A percentile compares a stretch with the other conserved stretches of the same genome.
phyloP scores from a whole-genome alignment of 2,113 vertebrate species.

The Penelope pileata region DNA sequence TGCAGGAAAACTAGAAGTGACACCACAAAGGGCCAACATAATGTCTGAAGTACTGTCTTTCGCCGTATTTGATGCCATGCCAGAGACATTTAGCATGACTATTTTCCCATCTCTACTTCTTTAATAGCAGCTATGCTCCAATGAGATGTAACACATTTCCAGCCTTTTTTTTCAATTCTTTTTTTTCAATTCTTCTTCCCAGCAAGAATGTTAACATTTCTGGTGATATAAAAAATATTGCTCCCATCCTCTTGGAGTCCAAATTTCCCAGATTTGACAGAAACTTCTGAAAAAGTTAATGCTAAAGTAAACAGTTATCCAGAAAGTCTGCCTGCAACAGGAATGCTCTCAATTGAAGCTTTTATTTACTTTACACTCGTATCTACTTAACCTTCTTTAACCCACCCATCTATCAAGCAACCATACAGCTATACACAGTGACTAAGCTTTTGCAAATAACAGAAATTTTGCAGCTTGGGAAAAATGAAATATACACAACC shows the following conservation, averaged over 20 bases:
- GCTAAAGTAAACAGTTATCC: not conserved
- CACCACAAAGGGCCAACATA: not conserved
- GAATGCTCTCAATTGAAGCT: not conserved
- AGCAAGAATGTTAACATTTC: not conserved
- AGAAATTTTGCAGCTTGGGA: not conserved
- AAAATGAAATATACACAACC: not conserved
- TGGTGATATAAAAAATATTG: not conserved
- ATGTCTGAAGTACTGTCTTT: not conserved
- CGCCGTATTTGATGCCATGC: not conserved
- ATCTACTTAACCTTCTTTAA: conserved; percentile 4
- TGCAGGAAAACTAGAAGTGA: not conserved
- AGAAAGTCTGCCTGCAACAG: not conserved
- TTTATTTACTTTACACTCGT: not conserved
- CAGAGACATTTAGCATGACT: not conserved
- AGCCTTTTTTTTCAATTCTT: not conserved
- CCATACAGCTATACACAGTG: not conserved
- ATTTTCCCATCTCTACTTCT: not conserved
- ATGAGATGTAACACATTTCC: not conserved
- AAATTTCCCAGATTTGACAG: not conserved
- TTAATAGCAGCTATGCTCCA: not conserved
- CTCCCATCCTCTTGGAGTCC: not conserved
- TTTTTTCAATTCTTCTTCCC: not conserved
- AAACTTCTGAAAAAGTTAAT: not conserved
- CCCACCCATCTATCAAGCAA: not conserved
- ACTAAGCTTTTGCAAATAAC: not conserved